Evolutionary conservation across 2,113 vertebrate species (phyloP).

Genomic region (Hirundichthys speculiger): DNA sequence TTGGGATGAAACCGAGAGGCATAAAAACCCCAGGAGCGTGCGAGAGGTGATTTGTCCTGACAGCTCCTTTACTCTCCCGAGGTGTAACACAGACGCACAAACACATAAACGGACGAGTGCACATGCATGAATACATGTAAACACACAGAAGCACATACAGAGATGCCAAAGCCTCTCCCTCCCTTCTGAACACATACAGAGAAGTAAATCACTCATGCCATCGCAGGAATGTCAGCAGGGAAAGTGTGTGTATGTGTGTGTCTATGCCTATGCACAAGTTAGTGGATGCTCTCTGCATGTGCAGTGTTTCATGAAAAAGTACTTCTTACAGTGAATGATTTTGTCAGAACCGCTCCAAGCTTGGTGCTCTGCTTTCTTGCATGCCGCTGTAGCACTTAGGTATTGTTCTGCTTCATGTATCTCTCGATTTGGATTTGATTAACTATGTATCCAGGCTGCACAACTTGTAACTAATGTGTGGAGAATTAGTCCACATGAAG

Average conservation of each 20-base stretch:
- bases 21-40: constrained; percentile 67
- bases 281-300: constrained; percentile 26
- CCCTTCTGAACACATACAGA: constrained; percentile 42
- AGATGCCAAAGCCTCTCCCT: constrained; percentile 29
- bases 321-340: neutral
- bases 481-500: constrained; percentile 1
- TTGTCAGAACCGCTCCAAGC: constrained; percentile 33
- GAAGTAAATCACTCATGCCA: constrained; percentile 58
- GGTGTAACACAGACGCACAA: constrained; percentile 56
- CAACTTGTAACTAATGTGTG: too few relatives aligned
- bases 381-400: constrained; percentile 7
- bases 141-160: constrained; percentile 17
- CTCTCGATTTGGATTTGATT: neutral
- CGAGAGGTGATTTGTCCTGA: constrained; percentile 75
- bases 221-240: constrained; percentile 51
- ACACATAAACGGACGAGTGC: constrained; percentile 39
- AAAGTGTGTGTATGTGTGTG: constrained; percentile 33
- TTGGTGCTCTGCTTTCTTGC: constrained; percentile 12
- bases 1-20: constrained; percentile 73
- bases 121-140: constrained; percentile 27
- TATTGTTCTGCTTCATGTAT: constrained; percentile 24
- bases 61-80: constrained; percentile 74
- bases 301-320: constrained; percentile 4
- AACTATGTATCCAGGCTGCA: too few relatives aligned
- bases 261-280: constrained; percentile 24